A percentile compares a stretch with the other conserved stretches of the same genome.
phyloP scores from a whole-genome alignment of 2,113 vertebrate genomes.

The Romanogobio albipinnatus region DNA sequence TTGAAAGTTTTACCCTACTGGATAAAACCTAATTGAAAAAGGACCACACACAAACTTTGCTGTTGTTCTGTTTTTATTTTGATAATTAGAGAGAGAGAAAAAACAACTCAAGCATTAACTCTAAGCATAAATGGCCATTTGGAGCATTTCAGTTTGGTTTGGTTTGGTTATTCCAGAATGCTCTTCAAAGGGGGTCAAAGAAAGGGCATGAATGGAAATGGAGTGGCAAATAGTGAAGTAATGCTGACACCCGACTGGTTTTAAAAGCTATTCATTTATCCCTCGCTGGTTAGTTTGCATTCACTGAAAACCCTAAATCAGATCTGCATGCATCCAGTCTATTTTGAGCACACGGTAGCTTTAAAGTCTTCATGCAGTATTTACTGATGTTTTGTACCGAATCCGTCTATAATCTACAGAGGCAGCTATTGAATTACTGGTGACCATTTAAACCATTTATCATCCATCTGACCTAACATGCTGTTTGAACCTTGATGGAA shows the following conservation, averaged over 20 bases:
- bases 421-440: conserved; percentile 72
- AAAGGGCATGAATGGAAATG: conserved; percentile 34
- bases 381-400: conserved; percentile 48
- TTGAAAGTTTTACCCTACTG: conserved; percentile 48
- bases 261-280: conserved; percentile 19
- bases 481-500: conserved; percentile 25
- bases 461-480: conserved; percentile 57
- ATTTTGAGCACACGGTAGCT: conserved; percentile 14
- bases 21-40: background rate
- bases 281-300: background rate
- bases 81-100: background rate
- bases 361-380: conserved; percentile 50
- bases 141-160: conserved; percentile 68
- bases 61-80: conserved; percentile 10
- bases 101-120: background rate
- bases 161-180: conserved; percentile 32
- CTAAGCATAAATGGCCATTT: conserved; percentile 54
- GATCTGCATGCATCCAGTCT: background rate
- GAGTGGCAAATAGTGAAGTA: conserved; percentile 19
- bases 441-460: conserved; percentile 63
- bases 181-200: conserved; percentile 20
- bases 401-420: conserved; percentile 66
- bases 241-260: conserved; percentile 13
- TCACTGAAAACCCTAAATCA: background rate
- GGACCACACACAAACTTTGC: background rate